Conservation (phyloP, 2,113 vertebrate species). For the Hyperoodon ampullatus region DNA sequence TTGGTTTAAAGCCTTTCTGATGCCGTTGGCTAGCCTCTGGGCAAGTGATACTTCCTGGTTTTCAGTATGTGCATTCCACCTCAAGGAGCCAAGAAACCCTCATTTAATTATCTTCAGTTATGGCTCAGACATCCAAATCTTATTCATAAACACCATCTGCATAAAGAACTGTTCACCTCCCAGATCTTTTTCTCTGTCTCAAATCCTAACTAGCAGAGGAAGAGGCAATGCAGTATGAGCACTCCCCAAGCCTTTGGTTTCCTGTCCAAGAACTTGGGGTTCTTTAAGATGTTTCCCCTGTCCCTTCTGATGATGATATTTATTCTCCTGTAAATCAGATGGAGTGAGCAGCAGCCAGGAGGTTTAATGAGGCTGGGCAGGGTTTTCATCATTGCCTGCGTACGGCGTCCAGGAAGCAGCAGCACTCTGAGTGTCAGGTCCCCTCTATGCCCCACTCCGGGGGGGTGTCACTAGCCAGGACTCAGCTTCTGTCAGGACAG, state of each 20-base stretch:
- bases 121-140: neutral
- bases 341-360: neutral
- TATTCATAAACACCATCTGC: constrained; percentile 50
- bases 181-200: neutral
- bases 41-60: neutral
- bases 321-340: neutral
- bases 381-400: neutral
- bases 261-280: constrained; percentile 11
- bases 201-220: constrained; percentile 1
- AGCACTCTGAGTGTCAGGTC: neutral
- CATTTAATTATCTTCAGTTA: constrained; percentile 49
- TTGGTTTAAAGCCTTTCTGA: neutral
- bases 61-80: neutral
- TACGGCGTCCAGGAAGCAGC: neutral
- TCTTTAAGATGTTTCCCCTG: neutral
- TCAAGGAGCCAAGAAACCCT: neutral
- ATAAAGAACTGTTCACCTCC: neutral
- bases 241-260: neutral
- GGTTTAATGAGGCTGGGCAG: neutral
- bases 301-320: neutral
- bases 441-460: rapidly evolving
- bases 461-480: neutral
- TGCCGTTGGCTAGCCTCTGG: neutral
- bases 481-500: neutral
- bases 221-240: neutral